Evolutionary conservation across 2,797 vertebrate species (phyloP).

Genomic region (Enteromius afrohamiltoni): DNA sequence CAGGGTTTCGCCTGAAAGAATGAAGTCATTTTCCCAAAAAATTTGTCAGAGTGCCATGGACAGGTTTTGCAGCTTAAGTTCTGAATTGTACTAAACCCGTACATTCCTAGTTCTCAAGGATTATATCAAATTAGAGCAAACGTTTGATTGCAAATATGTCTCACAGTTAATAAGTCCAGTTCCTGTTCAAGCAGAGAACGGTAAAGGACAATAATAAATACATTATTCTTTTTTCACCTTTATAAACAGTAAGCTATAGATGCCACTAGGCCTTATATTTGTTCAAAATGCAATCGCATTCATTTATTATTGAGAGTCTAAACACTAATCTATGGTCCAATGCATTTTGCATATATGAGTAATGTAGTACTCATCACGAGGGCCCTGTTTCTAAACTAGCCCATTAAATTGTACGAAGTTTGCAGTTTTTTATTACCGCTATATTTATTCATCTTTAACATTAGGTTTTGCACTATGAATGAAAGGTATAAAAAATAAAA

Average conservation of each 20-base stretch:
- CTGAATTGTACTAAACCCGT: not conserved
- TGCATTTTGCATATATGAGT: not conserved
- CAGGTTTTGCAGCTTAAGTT: conserved; percentile 25
- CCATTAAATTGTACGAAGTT: not conserved
- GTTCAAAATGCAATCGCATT: not conserved
- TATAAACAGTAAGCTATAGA: not conserved
- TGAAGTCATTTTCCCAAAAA: conserved; percentile 16
- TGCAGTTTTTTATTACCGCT: not conserved
- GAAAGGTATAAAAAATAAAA: not conserved
- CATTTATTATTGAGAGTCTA: not conserved
- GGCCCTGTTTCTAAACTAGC: not conserved
- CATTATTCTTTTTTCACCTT: not conserved
- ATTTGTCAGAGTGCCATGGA: not conserved
- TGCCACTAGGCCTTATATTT: not conserved
- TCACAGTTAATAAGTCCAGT: not conserved
- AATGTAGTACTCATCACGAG: too few species aligned
- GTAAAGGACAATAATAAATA: not conserved
- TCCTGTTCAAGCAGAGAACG: not conserved
- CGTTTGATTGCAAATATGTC: not conserved
- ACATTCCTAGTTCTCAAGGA: not conserved
- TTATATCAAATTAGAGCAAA: not conserved
- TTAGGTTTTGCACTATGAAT: not conserved
- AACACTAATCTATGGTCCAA: not conserved
- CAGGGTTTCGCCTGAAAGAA: conserved; percentile 41
- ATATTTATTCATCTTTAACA: not conserved